Base-by-base conservation (phyloP, 1,140 invertebrate species). In the Lucilia sericata region DNA sequence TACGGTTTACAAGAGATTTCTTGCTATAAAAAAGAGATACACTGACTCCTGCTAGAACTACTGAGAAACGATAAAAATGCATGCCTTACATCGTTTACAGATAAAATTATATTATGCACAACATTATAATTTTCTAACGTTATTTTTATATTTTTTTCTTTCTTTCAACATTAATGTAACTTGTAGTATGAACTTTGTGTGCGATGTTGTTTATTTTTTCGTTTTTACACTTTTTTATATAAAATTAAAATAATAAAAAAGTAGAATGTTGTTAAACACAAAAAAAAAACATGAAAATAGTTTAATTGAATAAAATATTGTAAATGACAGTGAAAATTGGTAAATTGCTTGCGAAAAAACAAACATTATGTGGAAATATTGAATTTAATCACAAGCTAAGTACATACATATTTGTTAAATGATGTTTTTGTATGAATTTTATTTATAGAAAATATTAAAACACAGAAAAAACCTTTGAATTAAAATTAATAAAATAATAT, bases 291-390 rank as follows among this genome's bases (percentile, higher is more conserved):
- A n/a, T n/a, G 4, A 70, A 60, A 60, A 17, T 60, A 21, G 19
- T 21, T 60, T 70, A 70, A 70, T 70, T 70, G 65, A 70, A 70
- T 70, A 70, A 70, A 19, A 21, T 21, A 70, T 21, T 25, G 19
- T 70, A 21, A 70, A 70, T 70, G n/a, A 70, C n/a, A 70, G n/a
- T 21, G 19, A 21, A 70, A 21, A 70, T 70, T 19, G 17, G 5
- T 21, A 70, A 70, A 70, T 70, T 25, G 65, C 9, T 70, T 42
- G 5, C 42, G 42, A 42, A 10, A 10, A 42, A 42, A n/a, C 17
- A 60, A 60, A n/a, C 55, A 60, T n/a, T 60, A n/a, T 60, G n/a
- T 30, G 55, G 14, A 17, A 60, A 60, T 60, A 60, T n/a, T 60
- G 55, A n/a, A 60, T 60, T 60, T 60, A 60, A 60, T 60, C 55